Percentiles rank a stretch among this genome's conserved stretches.
phyloP scores from a whole-genome alignment of 2,888 invertebrate genomes.

The Morpho deidamia region DNA sequence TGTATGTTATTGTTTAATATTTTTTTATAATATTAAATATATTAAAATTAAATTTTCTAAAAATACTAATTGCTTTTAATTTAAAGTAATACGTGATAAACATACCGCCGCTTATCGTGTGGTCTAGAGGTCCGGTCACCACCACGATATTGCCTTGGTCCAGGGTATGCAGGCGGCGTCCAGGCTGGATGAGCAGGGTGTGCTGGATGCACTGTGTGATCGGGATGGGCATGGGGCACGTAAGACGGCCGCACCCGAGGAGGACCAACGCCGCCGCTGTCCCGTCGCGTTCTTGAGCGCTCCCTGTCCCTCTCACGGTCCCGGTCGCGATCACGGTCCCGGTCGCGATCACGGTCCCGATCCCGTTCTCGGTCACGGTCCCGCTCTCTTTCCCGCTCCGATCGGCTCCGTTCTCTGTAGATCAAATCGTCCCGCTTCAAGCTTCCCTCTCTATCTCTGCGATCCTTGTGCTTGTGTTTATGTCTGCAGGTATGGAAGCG shows the following conservation, averaged over 20 bases:
- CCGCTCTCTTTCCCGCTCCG: slow-evolving; percentile 74
- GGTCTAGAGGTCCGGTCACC: slow-evolving; percentile 68
- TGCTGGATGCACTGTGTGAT: slow-evolving; percentile 31
- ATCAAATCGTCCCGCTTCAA: slow-evolving; percentile 73
- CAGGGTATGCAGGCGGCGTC: slow-evolving; percentile 31
- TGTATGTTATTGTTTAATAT: no score
- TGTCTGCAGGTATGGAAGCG: slow-evolving; percentile 71
- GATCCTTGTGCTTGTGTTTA: slow-evolving; percentile 73
- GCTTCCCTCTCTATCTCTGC: slow-evolving; percentile 67
- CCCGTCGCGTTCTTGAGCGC: slow-evolving; percentile 69
- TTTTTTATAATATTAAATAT: no score
- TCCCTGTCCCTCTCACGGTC: slow-evolving; percentile 76
- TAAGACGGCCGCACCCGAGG: slow-evolving; percentile 46
- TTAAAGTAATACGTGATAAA: background rate
- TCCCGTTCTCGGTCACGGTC: slow-evolving; percentile 80
- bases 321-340: slow-evolving; percentile 70
- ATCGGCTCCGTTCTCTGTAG: slow-evolving; percentile 69
- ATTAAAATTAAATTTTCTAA: no score
- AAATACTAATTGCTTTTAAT: no score
- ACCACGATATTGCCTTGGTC: slow-evolving; percentile 59
- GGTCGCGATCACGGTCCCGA: slow-evolving; percentile 77
- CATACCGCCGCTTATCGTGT: slow-evolving; percentile 82
- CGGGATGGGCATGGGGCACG: slow-evolving; percentile 34
- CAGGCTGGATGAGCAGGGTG: slow-evolving; percentile 24
- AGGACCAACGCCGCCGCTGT: slow-evolving; percentile 44